phyloP scores from a whole-genome alignment of 2,888 invertebrate species.

The Stomorhina lunata region DNA sequence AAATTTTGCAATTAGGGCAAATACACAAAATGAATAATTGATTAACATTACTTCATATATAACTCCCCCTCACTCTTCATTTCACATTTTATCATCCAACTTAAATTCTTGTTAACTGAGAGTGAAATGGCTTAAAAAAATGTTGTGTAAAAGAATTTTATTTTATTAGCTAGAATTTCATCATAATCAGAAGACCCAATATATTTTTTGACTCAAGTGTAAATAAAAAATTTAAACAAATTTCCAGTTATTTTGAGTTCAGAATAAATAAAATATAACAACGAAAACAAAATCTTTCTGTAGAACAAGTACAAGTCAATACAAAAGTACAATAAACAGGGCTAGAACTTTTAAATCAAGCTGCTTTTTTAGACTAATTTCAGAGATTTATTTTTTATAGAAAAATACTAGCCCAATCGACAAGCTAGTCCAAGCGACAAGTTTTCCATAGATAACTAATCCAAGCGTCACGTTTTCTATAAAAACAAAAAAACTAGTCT shows the following conservation, averaged over 20 bases:
- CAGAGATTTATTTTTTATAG: too few species aligned
- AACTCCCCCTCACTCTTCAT: background rate
- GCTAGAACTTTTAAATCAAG: too few species aligned
- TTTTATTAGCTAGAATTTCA: conserved; percentile 29
- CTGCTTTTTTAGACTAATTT: too few species aligned
- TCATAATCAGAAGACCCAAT: background rate
- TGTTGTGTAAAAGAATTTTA: background rate
- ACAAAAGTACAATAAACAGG: too few species aligned
- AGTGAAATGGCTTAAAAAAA: background rate
- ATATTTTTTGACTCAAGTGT: conserved; percentile 23
- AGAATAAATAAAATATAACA: conserved; percentile 8
- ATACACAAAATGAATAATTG: background rate
- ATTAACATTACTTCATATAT: background rate
- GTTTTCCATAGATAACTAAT: too few species aligned
- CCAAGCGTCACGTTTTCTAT: too few species aligned
- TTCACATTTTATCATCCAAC: background rate
- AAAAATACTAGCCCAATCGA: too few species aligned
- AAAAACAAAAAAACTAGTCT: too few species aligned
- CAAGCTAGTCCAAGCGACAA: too few species aligned
- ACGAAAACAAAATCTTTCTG: background rate
- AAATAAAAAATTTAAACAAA: conserved; percentile 65
- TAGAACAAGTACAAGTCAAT: too few species aligned
- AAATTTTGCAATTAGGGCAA: conserved; percentile 31
- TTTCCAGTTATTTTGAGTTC: conserved; percentile 37
- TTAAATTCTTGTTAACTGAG: background rate